Conservation (phyloP, 2,797 vertebrate genomes). For the Etheostoma nigrum region DNA sequence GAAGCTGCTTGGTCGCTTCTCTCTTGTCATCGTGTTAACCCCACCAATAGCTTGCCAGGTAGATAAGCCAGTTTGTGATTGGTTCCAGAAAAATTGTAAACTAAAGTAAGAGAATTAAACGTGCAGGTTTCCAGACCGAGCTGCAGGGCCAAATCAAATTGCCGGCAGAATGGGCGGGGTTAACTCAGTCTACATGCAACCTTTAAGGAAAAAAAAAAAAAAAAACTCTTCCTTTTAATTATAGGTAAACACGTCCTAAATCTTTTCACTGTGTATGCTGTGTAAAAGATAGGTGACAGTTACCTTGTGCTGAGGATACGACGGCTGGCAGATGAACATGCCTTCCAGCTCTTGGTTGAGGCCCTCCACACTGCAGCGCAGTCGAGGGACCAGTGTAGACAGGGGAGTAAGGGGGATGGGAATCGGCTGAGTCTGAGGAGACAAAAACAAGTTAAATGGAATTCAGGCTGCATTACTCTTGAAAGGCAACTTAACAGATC, state of each 20-base stretch:
- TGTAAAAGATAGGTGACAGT: conserved; percentile 21
- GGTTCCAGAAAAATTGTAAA: too few relatives aligned
- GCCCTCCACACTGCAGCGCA: conserved; percentile 90
- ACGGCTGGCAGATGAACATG: conserved; percentile 89
- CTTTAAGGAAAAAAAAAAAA: neutral
- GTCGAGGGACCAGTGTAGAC: conserved; percentile 85
- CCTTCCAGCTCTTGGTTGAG: conserved; percentile 94
- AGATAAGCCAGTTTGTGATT: too few relatives aligned
- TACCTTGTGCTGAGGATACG: conserved; percentile 88
- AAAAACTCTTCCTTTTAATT: neutral
- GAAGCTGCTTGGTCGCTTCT: too few relatives aligned
- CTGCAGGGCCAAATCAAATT: too few relatives aligned
- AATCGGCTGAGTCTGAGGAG: conserved; percentile 74
- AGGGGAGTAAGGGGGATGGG: conserved; percentile 74
- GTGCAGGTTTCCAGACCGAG: too few relatives aligned
- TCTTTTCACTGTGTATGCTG: neutral
- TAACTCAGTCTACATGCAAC: too few relatives aligned
- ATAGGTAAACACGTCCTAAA: neutral
- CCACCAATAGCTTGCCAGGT: too few relatives aligned
- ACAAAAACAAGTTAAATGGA: conserved; percentile 40
- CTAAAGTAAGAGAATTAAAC: too few relatives aligned
- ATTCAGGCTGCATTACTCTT: conserved; percentile 6
- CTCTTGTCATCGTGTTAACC: too few relatives aligned
- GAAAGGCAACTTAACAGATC: conserved; percentile 40
- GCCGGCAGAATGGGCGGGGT: too few relatives aligned